Conservation (phyloP, 2,797 vertebrate species). For the Sebastes oblongus region DNA sequence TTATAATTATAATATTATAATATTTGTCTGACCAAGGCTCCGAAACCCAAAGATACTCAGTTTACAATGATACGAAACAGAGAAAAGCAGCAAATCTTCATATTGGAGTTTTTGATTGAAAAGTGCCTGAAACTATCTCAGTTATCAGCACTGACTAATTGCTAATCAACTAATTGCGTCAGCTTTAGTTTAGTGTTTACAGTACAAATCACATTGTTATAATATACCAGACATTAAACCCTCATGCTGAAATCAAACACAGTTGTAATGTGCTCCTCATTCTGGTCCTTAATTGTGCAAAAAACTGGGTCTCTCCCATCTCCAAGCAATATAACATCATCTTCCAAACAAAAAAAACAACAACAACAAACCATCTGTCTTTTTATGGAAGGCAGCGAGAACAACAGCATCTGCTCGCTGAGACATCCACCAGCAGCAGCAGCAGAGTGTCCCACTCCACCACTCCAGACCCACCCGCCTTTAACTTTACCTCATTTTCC, state of each 20-base stretch:
- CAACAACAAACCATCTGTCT: constrained; percentile 41
- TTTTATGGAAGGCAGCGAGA: background rate
- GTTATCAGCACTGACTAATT: background rate
- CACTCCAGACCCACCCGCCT: background rate
- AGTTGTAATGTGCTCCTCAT: background rate
- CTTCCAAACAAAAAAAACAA: constrained; percentile 1
- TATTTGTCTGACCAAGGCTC: background rate
- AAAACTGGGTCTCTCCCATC: constrained; percentile 16
- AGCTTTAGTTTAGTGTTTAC: background rate
- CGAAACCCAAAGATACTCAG: background rate
- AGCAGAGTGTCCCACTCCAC: background rate
- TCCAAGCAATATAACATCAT: constrained; percentile 18
- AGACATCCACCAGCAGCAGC: constrained; percentile 8
- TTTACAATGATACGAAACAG: background rate
- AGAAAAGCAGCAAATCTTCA: background rate
- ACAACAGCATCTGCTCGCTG: constrained; percentile 49
- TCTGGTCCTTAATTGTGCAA: background rate
- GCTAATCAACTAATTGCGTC: background rate
- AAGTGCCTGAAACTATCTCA: background rate
- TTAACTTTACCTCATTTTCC: constrained; percentile 35
- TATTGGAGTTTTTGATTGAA: background rate
- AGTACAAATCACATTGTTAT: background rate
- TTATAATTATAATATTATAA: no score
- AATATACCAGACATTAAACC: background rate
- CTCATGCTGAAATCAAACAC: background rate